Base-by-base conservation (phyloP, 64 coral and sea anemone genomes). In the Dendrophyllia cribrosa region DNA sequence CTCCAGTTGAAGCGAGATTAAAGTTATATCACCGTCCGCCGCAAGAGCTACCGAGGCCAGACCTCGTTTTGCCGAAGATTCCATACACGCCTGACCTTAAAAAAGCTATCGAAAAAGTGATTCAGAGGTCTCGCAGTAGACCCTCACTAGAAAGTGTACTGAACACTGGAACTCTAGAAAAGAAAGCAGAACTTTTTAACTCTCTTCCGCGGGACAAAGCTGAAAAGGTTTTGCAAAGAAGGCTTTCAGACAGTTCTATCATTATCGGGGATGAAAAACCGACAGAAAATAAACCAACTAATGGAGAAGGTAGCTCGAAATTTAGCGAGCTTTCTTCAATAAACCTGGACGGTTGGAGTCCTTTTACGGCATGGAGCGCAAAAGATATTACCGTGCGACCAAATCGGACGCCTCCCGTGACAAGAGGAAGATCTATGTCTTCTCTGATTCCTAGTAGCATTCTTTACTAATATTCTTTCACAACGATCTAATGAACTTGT, bases 11-110 rank as follows among this genome's bases (percentile, higher is more conserved):
- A 62, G 24, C 50, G 7, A 93, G 66, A 74, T 61, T 94, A 25
- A 94, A 97, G 64, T 63, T 94, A 12, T 88, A 92, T 91, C 92
- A 94, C 64, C 80, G 92, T 22, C 78, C 55, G 24, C 13, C 51
- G 7, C 70, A 74, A 50, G 75, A 82, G 63, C 24, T 88, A 52
- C 66, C 67, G 61, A 90, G 78, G 67, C 66, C 81, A 6, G 84
- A 88, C 43, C 63, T 94, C 14, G 95, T 94, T 24, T 88, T 97
- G 51, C 95, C 95, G 14, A 94, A 94, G 65, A 94, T 97, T 61
- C 80, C 77, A 1, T 97, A 97, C 66, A 94, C 79, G 50, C 67
- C 95, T 4, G 88, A 91, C 65, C 66, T 97, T 20, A 97, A 80
- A 72, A 97, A 83, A 86, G 88, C 60, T 13, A 91, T 97, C 20